These are phyloP conservation scores for Aromia moschata DNA, from an alignment of 2,888 invertebrate genomes.

Conservation along the genomic window DNA sequence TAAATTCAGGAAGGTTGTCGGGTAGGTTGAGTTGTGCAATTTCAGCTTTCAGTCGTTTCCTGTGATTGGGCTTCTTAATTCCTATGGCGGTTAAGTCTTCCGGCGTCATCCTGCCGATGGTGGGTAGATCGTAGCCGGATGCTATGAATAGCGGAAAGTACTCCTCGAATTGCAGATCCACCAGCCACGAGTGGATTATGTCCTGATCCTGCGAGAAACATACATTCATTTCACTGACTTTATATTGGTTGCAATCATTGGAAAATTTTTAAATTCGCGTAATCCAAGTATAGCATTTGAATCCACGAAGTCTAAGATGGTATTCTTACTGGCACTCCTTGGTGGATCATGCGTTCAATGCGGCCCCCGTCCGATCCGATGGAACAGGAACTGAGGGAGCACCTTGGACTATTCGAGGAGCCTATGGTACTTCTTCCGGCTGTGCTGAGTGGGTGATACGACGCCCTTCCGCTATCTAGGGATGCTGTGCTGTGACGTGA, in stretches of 20 bases:
- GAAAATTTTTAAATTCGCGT: background rate
- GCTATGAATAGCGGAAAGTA: constrained; percentile 92
- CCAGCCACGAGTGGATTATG: constrained; percentile 93
- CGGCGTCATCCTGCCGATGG: constrained; percentile 98
- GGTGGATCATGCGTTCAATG: constrained; percentile 79
- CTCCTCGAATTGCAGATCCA: constrained; percentile 93
- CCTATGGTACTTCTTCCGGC: constrained; percentile 63
- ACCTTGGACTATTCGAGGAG: constrained; percentile 71
- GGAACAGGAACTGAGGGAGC: constrained; percentile 80
- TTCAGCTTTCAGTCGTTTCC: constrained; percentile 95
- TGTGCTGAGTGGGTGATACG: constrained; percentile 72
- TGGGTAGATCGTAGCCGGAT: constrained; percentile 97
- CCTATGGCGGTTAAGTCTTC: constrained; percentile 90
- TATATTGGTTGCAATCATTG: background rate
- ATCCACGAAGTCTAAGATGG: background rate
- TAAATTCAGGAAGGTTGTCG: constrained; percentile 94
- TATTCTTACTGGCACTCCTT: constrained; percentile 71
- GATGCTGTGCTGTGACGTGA: constrained; percentile 91
- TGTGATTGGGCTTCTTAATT: constrained; percentile 96
- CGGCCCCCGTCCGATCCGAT: constrained; percentile 75
- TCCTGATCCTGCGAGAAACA: constrained; percentile 80
- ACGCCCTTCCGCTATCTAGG: constrained; percentile 91
- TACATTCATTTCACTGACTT: background rate
- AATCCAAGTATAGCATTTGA: background rate
- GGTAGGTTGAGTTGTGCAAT: constrained; percentile 93